Evolutionary conservation across 30 jellyfish, hydroid and myxozoan species (phyloP).

Genomic region (Hydractinia symbiolongicarpus): DNA sequence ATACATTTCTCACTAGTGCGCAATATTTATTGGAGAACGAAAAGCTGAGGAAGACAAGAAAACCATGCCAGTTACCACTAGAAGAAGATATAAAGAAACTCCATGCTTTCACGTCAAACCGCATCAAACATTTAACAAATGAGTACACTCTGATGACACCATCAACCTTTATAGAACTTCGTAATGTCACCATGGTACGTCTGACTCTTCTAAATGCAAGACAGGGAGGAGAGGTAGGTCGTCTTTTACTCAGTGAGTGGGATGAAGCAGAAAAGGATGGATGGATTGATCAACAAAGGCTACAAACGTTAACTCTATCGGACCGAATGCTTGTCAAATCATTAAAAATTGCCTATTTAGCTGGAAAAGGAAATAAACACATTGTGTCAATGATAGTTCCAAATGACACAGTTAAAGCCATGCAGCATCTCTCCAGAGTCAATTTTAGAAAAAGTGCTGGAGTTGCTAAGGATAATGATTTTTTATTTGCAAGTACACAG

Average conservation of each 20-base stretch:
- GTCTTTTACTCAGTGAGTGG: neutral
- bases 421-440: neutral
- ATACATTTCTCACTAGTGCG: neutral
- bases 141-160: constrained; percentile 1
- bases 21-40: constrained; percentile 6
- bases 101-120: neutral
- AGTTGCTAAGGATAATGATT: constrained; percentile 5
- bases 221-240: constrained; percentile 9
- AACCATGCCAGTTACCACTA: neutral
- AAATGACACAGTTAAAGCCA: constrained; percentile 4
- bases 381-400: neutral
- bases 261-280: constrained; percentile 9
- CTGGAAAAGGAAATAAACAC: constrained; percentile 6
- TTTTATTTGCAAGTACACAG: constrained; percentile 4
- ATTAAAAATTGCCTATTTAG: neutral
- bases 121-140: neutral
- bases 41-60: neutral
- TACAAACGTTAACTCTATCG: neutral
- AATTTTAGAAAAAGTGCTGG: neutral
- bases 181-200: constrained; percentile 3
- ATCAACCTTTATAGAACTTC: neutral
- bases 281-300: constrained; percentile 8
- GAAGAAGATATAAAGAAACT: neutral
- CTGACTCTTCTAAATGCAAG: constrained; percentile 13
- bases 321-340: constrained; percentile 3